Percentiles rank a stretch among this genome's conserved stretches.
These are phyloP conservation scores for Erebia epiphron DNA, from an alignment of 2,888 invertebrate genomes.

Conservation along the genomic window DNA sequence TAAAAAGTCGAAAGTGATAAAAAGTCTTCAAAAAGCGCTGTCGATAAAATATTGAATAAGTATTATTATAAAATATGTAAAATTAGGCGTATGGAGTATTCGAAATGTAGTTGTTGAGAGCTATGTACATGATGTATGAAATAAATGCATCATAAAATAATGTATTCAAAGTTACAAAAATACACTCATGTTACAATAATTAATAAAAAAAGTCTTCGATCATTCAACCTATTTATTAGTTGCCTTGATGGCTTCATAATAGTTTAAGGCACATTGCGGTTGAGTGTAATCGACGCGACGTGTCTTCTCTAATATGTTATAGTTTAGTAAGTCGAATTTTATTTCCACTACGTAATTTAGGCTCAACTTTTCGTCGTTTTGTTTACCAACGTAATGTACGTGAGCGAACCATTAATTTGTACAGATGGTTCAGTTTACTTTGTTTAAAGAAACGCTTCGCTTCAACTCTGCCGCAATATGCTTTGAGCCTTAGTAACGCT, in stretches of 20 bases:
- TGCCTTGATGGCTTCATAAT: background rate
- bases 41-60: background rate
- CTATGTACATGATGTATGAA: slow-evolving; percentile 33
- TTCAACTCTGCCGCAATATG: too few species aligned
- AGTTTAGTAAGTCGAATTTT: too few species aligned
- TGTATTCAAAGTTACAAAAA: slow-evolving; percentile 38
- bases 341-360: too few species aligned
- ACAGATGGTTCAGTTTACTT: too few species aligned
- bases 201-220: slow-evolving; percentile 3
- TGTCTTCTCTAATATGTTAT: too few species aligned
- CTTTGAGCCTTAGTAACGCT: too few species aligned
- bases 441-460: too few species aligned
- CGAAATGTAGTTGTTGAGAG: slow-evolving; percentile 22
- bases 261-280: too few species aligned
- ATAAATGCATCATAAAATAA: slow-evolving; percentile 49
- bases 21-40: background rate
- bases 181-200: slow-evolving; percentile 40
- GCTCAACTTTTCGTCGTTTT: too few species aligned
- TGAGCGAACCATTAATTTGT: too few species aligned
- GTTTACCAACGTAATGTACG: too few species aligned
- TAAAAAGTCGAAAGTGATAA: background rate
- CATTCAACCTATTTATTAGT: slow-evolving; percentile 39
- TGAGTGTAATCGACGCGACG: too few species aligned
- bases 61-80: background rate
- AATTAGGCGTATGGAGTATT: background rate